A percentile compares a stretch with the other conserved stretches of the same genome.
Conservation (phyloP, 2,113 vertebrate genomes). For the Siphamia tubifer region DNA sequence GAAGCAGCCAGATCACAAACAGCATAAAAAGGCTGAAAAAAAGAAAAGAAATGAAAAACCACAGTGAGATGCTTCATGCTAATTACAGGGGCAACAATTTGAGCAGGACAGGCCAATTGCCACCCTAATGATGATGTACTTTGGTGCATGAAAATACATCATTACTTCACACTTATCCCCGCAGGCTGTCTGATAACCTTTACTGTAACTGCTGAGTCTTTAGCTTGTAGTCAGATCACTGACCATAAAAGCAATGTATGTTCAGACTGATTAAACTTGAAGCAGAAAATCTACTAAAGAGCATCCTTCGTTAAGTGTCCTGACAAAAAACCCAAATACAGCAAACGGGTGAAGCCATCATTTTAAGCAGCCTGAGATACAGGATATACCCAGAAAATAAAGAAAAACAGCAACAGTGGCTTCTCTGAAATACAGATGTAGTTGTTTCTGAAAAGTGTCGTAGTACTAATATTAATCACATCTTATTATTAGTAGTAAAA, state of each 20-base stretch:
- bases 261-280: background rate
- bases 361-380: no score
- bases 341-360: background rate
- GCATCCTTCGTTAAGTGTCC: no score
- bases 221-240: background rate
- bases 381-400: no score
- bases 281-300: background rate
- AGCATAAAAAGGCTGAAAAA: conserved; percentile 79
- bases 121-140: background rate
- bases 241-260: background rate
- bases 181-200: background rate
- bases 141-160: background rate
- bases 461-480: no score
- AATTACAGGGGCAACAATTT: background rate
- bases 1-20: conserved; percentile 82
- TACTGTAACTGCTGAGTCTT: background rate
- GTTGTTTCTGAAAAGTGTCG: no score
- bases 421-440: no score
- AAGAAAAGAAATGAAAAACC: conserved; percentile 25
- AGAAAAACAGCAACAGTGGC: no score
- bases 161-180: background rate
- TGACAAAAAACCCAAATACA: background rate
- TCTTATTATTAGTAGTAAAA: no score
- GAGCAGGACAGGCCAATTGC: background rate
- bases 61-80: background rate